Base-by-base conservation (phyloP, 2,888 invertebrate species). In the Synanthedon formicaeformis region DNA sequence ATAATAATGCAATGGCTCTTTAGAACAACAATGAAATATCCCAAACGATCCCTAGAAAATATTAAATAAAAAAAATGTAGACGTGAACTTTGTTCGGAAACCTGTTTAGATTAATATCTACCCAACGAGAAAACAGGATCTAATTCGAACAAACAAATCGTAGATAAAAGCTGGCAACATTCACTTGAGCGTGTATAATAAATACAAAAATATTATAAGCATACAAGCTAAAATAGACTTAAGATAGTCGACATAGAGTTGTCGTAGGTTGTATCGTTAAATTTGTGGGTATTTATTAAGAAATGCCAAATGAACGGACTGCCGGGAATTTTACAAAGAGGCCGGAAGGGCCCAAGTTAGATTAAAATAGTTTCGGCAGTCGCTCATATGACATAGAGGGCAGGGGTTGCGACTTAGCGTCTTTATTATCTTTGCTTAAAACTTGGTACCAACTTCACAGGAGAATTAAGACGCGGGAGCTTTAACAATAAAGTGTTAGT, bases 331-430 rank as follows among this genome's bases (percentile, higher is more conserved):
- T 76, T 73, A 71, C 73, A 72, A 73, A 72, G 65, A 64, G 65
- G 65, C 64, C 59, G 59, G 65, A 66, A 70, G 68, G 73, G 65
- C 61, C 62, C 57, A 77, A 78, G 67, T 79, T 79, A 76, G 75
- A 81, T 81, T 80, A 81, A 80, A 81, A 80, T 80, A 79, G 81
- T 81, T 81, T 64, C 54, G 59, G 63, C 59, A 67, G 53, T 57
- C 59, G 57, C 60, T 62, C 64, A 53, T 67, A 63, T 69, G 72
- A 72, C 70, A 69, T 60, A 50, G 27, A 18, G 34, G 40, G 49
- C 51, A 16, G 11, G 16, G 41, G 53, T 50, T 27, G 41, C 40
- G 40, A 34, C 51, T 45, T 45, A 45, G 14, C 13, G 41, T 51
- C 51, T 51, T 18, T 51, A 51, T 41, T 51, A 41, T 41, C 41